Evolutionary conservation across 1,140 invertebrate genomes (phyloP), one percentile per base, ranked within the genome.

Genomic region (Prorops nasuta): DNA sequence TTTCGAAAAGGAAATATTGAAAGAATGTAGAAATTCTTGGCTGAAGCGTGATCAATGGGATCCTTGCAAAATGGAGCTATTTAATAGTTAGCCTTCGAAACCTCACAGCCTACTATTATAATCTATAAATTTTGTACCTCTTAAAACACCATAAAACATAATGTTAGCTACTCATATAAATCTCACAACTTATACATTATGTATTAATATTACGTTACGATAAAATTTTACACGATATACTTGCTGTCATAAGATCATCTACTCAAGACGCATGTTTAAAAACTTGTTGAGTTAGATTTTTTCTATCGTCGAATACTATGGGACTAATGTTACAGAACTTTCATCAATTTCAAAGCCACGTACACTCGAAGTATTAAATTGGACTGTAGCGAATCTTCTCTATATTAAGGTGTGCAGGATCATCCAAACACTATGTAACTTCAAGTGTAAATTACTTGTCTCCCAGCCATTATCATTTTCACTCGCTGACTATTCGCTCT

Each of bases 121-220:
- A 57, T 49, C 57, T 62, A 56, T 64, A 66, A 66, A 57, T 67
- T 67, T 67, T 67, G 45, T 67, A 67, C 64, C 63, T 67, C 64
- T 66, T 66, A 58, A 58, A 63, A 66, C 50, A 58, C 35, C 22
- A 51, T 60, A 51, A 44, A 56, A 54, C 22, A n/a, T n/a, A n/a
- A n/a, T n/a, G n/a, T n/a, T n/a, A n/a, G n/a, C n/a, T 44, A 58
- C 45, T 59, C 19, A 53, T 52, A 51, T 44, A 47, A 31, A 56
- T 44, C 34, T 51, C n/a, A n/a, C n/a, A n/a, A 39, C 45, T 24
- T 49, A 44, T 53, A 39, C 36, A 50, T 34, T 39, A 54, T 47
- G 57, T 24, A 54, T 53, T 45, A 45, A 46, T 59, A 39, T 50
- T 58, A 50, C 46, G 53, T 56, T 51, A 55, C 36, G 39, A 63